These are phyloP conservation scores for Drosophila tristis DNA, from an alignment of 1,140 invertebrate genomes.

Conservation along the genomic window DNA sequence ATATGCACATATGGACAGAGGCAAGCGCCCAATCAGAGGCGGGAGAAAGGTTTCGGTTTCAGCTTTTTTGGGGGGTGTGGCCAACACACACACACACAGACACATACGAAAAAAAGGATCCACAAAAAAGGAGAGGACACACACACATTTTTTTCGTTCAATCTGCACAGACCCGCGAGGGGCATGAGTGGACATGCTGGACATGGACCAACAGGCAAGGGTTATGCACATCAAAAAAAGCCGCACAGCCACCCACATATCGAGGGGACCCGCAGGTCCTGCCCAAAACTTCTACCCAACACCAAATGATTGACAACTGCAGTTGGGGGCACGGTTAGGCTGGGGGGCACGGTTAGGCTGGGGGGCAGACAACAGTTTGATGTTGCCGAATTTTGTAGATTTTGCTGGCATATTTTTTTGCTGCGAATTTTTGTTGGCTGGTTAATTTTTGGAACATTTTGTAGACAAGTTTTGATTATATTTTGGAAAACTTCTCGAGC, in stretches of 20 bases:
- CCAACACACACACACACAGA: slow-evolving; percentile 16
- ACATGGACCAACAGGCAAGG: slow-evolving; percentile 2
- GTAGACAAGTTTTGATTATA: too few relatives aligned
- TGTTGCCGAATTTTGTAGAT: background rate
- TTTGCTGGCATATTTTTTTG: background rate
- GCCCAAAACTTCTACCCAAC: background rate
- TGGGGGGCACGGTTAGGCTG: background rate
- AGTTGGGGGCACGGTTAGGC: slow-evolving; percentile 6
- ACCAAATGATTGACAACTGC: slow-evolving; percentile 52
- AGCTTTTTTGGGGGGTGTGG: slow-evolving; percentile 45
- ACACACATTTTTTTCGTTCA: background rate
- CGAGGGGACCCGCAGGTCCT: too few relatives aligned
- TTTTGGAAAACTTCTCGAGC: too few relatives aligned
- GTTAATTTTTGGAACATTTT: background rate
- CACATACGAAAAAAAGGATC: background rate
- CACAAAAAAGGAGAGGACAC: slow-evolving; percentile 17
- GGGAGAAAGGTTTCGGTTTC: slow-evolving; percentile 37
- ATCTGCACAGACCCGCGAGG: slow-evolving; percentile 17
- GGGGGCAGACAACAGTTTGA: background rate
- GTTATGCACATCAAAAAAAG: background rate
- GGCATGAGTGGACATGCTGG: slow-evolving; percentile 21
- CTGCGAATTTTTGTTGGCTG: background rate
- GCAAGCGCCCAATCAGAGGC: slow-evolving; percentile 45
- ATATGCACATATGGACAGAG: slow-evolving; percentile 25
- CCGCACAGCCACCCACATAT: too few relatives aligned